Evolutionary conservation across 2,888 invertebrate genomes (phyloP), one percentile per base, ranked within the genome.

Genomic region (Bugula neritina): DNA sequence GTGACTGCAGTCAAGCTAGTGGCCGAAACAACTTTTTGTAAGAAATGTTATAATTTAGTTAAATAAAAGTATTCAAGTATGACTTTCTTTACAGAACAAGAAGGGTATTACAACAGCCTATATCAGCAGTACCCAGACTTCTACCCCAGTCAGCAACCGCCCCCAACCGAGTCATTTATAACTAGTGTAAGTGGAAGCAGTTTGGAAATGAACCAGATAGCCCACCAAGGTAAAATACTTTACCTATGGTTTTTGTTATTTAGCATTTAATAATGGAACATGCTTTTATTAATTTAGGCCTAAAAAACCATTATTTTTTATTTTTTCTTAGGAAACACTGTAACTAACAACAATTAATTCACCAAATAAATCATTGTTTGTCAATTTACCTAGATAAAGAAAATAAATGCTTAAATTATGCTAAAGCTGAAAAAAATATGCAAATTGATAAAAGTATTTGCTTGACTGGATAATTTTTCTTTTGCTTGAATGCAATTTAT

Each of bases 161-260:
- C 63, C 27, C 13, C 63, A 31, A 31, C 13, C 10, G 63, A 63
- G 1, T 13, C 63, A 31, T 63, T 63, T n/a, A 31, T 63, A 31
- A 63, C 63, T 13, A 63, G 31, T 63, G 63, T 27, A 2, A 63
- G 10, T n/a, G 31, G 13, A 13, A 63, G 31, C n/a, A 10, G 25
- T 25, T n/a, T 63, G 17, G 63, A 63, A 27, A 63, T 63, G 63
- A 27, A 21, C 17, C 63, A 27, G 13, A 29, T 63, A 21, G 31
- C 63, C n/a, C 63, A 63, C 27, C 63, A 63, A 63, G 63, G 63
- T 63, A 63, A 63, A 10, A 43, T 43, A n/a, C n/a, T n/a, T n/a
- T n/a, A n/a, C n/a, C n/a, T n/a, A n/a, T n/a, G n/a, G n/a, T n/a
- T n/a, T n/a, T n/a, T n/a, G n/a, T n/a, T n/a, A n/a, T n/a, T n/a